Base-by-base conservation (phyloP, 2,113 vertebrate species). In the Pseudolaguvia tuberculata region DNA sequence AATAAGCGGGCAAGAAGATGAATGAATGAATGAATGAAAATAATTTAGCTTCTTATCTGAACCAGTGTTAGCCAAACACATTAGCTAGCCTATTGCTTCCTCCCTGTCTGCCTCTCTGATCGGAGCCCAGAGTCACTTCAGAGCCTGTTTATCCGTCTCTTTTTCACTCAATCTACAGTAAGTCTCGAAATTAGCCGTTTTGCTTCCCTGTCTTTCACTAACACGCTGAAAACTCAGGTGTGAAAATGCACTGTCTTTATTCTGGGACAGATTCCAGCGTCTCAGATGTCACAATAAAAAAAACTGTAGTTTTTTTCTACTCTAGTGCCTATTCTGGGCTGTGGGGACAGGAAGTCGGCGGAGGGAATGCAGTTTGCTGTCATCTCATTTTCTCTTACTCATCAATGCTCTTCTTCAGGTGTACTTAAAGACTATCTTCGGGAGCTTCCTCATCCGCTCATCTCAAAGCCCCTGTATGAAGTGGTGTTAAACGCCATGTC, bases 401-500 rank as follows among this genome's bases (percentile, higher is more conserved):
- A 50, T 50, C 17, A 13, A 1, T 27, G 73, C 21, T 47, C 51
- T 47, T 42, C 80, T 62, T 13, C 85, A 99, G 97, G 97, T 9
- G 94, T 99, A 57, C 87, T 99, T 69, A 99, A 99, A 87, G 97
- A 99, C 88, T 99, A 97, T 78, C 89, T 99, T 58, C 91, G 97
- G 76, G 97, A 99, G 85, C 89, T 99, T 15, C 97, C 96, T 51
- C 94, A 91, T 83, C 95, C 97, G 18, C 89, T 99, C 69, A 97
- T 99, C 89, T 94, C 92, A 52, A 96, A 94, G 85, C 91, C 93
- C 70, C 90, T 99, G 76, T 99, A 98, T 0, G 94, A 99, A 74
- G 91, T 93, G 0, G 96, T 98, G 29, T 75, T 99, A 86, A 93
- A 93, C 53, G 86, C 92, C 75, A 98, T 98, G 95, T 84, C 86